phyloP scores from a whole-genome alignment of 2,113 vertebrate species.

The Emydura subglobosa region DNA sequence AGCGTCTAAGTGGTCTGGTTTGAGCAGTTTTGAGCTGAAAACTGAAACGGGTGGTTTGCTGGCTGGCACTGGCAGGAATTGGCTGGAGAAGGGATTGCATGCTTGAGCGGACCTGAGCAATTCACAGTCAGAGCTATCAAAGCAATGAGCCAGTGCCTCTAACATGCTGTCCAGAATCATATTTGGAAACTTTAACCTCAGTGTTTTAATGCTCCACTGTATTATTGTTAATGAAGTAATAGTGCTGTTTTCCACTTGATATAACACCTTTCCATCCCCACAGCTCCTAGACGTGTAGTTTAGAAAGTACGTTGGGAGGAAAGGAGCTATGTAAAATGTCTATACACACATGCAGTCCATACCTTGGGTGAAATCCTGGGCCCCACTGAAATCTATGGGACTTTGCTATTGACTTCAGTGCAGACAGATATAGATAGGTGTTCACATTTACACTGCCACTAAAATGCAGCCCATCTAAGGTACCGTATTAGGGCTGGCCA shows the following conservation, averaged over 20 bases:
- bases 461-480: background rate
- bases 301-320: background rate
- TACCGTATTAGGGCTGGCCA: no score
- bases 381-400: conserved; percentile 6
- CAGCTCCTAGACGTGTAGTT: background rate
- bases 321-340: background rate
- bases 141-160: conserved; percentile 64
- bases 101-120: conserved; percentile 67
- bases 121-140: conserved; percentile 76
- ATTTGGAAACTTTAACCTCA: conserved; percentile 20
- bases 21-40: background rate
- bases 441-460: accelerated
- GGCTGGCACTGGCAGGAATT: conserved; percentile 21
- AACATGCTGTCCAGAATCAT: conserved; percentile 55
- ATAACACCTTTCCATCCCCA: background rate
- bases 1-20: accelerated
- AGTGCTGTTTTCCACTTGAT: background rate
- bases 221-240: background rate
- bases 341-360: background rate
- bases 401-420: background rate
- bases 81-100: conserved; percentile 49
- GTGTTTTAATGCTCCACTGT: background rate
- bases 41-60: background rate
- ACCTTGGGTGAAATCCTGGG: background rate
- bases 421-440: background rate